Evolutionary conservation across 2,113 vertebrate species (phyloP).

Genomic region (Grantiella picta): DNA sequence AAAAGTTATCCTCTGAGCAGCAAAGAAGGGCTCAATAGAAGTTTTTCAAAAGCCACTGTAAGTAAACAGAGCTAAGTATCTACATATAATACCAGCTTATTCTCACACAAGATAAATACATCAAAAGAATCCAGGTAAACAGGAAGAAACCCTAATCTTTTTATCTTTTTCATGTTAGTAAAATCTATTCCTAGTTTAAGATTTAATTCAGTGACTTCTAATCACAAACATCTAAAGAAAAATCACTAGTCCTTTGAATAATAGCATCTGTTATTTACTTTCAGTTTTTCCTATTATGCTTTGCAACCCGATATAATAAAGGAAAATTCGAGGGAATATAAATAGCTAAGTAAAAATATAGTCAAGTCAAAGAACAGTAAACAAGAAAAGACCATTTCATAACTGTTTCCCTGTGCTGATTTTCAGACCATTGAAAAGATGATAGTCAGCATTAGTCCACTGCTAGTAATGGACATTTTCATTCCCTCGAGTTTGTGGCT

Average conservation of each 20-base stretch:
- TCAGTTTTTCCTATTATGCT: not conserved
- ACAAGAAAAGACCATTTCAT: not conserved
- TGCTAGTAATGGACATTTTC: not conserved
- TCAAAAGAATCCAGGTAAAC: not conserved
- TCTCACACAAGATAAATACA: not conserved
- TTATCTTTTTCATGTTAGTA: not conserved
- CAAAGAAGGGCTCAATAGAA: not conserved
- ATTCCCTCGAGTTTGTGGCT: not conserved
- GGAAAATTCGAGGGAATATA: not conserved
- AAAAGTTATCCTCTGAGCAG: not conserved
- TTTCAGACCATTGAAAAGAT: not conserved
- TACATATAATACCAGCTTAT: not conserved
- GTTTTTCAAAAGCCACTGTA: not conserved
- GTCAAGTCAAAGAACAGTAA: not conserved
- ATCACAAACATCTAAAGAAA: not conserved
- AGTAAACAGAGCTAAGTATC: not conserved
- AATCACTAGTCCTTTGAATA: not conserved
- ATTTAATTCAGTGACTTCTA: not conserved
- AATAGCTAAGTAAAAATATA: not conserved
- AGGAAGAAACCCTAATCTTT: not conserved
- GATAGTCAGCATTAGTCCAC: not conserved
- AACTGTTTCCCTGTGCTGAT: not conserved
- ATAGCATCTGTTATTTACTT: not conserved
- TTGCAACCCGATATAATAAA: not conserved
- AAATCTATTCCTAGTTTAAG: not conserved